Percentiles rank a stretch among this genome's conserved stretches.
phyloP scores from a whole-genome alignment of 23 tunicate species.

The Styela clava region DNA sequence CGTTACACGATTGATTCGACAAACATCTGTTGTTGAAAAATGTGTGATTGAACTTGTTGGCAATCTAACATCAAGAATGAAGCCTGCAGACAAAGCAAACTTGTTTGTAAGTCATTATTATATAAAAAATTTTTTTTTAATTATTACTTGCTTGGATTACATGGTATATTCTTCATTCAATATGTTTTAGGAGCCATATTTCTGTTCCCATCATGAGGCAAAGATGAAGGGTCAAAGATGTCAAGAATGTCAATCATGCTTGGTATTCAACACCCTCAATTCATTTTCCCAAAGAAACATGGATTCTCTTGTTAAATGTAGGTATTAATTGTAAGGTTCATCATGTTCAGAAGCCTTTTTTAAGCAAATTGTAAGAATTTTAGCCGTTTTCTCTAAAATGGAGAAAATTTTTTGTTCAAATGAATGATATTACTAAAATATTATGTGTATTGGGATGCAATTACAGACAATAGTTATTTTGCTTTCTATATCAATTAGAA shows the following conservation, averaged over 20 bases:
- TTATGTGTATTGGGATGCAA: no score
- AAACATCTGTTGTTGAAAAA: constrained; percentile 60
- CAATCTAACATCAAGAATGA: constrained; percentile 39
- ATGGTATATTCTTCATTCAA: neutral
- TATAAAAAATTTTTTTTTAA: neutral
- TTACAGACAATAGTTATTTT: no score
- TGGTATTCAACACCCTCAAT: constrained; percentile 59
- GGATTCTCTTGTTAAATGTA: constrained; percentile 80
- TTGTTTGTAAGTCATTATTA: constrained; percentile 46
- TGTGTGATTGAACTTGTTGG: constrained; percentile 63
- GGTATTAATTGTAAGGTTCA: neutral
- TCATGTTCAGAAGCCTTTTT: neutral
- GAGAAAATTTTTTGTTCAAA: neutral
- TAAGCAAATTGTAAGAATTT: neutral
- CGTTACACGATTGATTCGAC: constrained; percentile 37
- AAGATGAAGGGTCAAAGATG: constrained; percentile 76
- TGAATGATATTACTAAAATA: neutral
- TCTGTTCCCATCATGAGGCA: constrained; percentile 80
- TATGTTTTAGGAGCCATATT: constrained; percentile 60
- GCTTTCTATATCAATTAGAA: no score
- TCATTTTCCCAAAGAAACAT: constrained; percentile 66
- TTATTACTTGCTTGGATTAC: neutral
- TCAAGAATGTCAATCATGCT: constrained; percentile 76
- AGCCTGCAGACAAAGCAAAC: constrained; percentile 34
- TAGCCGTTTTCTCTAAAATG: neutral